Evolutionary conservation across 2,888 invertebrate genomes (phyloP).

Genomic region (Amaurobius ferox): DNA sequence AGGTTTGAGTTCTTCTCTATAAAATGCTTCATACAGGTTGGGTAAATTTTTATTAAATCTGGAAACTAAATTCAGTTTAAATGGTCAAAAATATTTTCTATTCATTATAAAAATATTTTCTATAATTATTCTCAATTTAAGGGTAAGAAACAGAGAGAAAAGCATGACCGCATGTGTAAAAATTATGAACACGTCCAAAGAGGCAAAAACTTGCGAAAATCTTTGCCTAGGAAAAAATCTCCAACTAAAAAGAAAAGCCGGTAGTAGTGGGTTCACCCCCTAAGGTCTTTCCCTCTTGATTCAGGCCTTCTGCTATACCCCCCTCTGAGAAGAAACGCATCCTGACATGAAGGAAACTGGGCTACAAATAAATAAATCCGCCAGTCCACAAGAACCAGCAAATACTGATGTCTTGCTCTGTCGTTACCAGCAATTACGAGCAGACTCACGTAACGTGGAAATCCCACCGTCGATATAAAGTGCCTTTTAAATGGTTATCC

Average conservation of each 20-base stretch:
- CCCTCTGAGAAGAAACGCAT: constrained; percentile 16
- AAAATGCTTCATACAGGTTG: no score
- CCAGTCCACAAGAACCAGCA: constrained; percentile 15
- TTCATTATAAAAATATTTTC: no score
- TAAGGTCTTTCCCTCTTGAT: background rate
- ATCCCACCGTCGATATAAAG: constrained; percentile 47
- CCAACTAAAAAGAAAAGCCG: constrained; percentile 1
- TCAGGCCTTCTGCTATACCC: constrained; percentile 14
- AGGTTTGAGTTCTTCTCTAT: no score
- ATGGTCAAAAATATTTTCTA: no score
- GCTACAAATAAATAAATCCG: constrained; percentile 41
- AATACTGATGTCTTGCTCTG: constrained; percentile 49
- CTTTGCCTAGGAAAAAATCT: no score
- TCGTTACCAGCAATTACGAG: constrained; percentile 67
- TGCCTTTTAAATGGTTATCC: constrained; percentile 61
- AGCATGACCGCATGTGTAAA: no score
- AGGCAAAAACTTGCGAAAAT: no score
- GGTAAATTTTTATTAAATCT: no score
- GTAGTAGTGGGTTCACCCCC: constrained; percentile 30
- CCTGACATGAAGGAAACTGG: constrained; percentile 23
- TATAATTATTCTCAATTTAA: no score
- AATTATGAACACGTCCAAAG: no score
- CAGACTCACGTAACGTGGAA: constrained; percentile 59
- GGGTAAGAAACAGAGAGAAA: no score
- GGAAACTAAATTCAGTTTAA: no score